Base-by-base conservation (phyloP, 2,797 vertebrate species). In the Strix occidentalis region DNA sequence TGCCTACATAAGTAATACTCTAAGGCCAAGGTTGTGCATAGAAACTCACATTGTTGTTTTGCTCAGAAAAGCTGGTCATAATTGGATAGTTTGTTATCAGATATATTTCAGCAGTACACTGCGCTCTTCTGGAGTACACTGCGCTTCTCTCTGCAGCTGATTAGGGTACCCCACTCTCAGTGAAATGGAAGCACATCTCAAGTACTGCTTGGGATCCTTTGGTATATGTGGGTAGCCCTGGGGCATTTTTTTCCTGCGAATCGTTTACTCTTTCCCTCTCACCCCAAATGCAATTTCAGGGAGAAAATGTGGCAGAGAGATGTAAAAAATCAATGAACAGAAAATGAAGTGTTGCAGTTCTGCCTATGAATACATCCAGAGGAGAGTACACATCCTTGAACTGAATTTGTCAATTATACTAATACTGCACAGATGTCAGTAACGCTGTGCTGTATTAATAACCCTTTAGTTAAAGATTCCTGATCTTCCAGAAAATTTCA, bases 161-260 rank as follows among this genome's bases (percentile, higher is more conserved):
- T 93, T 29, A 74, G 2, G 9, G 75, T 33, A 64, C 15, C 8
- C 15, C 0, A 0, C 46, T 74, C 10, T 0, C 18, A 41, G 46
- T 65, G 75, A 71, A 78, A 57, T 29, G 57, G 53, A 89, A 76
- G 64, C 18, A 54, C 26, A n/a, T 54, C 43, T 95, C 53, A 45
- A 58, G 41, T 58, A 33, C 25, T 70, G 51, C 43, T 19, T 70
- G 41, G 48, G 37, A 61, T 71, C 74, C 46, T 91, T 54, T 0
- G 3, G 35, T 46, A 39, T 43, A 31, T 24, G 15, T 4, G 2
- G 26, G 48, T 64, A 84, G 56, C 63, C 33, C n/a, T 53, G 31
- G 50, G 50, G 66, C 2, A 0, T 21, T 57, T 71, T 75, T 53
- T 66, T 48, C 37, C 65, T 86, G 46, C 39, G 35, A 43, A 23